Conservation (phyloP, 1,140 invertebrate genomes). For the Solenopsis fugax region DNA sequence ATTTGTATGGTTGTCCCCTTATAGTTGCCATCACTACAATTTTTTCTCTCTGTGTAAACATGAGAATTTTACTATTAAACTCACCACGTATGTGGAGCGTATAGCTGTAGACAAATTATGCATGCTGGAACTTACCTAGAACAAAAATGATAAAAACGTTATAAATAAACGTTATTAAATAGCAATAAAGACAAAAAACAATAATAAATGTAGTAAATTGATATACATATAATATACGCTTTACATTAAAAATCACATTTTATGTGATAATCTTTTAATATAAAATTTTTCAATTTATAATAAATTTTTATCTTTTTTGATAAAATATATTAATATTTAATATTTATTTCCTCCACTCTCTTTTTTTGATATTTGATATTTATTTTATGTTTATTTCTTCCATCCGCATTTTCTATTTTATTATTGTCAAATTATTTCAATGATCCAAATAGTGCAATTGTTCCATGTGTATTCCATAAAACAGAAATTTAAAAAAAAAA, state of each 20-base stretch:
- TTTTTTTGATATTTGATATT: neutral
- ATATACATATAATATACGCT: neutral
- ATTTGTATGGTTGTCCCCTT: too few species aligned
- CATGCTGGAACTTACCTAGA: slow-evolving; percentile 49
- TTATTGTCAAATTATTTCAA: neutral
- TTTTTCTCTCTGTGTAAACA: too few species aligned
- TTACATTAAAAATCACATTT: neutral
- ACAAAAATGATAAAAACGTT: slow-evolving; percentile 15
- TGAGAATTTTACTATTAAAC: slow-evolving; percentile 27
- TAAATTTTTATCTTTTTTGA: neutral
- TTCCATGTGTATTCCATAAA: neutral
- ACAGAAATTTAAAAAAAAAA: neutral
- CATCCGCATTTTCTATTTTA: neutral
- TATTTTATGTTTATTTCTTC: neutral
- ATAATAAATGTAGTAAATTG: neutral
- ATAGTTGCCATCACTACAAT: too few species aligned
- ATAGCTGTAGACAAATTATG: slow-evolving; percentile 4
- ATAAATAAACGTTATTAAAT: neutral
- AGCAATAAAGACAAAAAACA: neutral
- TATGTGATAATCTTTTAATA: neutral
- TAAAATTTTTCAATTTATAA: neutral
- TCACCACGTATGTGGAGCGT: slow-evolving; percentile 15
- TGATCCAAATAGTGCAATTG: neutral
- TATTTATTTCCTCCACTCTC: neutral
- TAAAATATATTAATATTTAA: neutral